Conservation (phyloP, 2,888 invertebrate species). For the Hirudinaria manillensis region DNA sequence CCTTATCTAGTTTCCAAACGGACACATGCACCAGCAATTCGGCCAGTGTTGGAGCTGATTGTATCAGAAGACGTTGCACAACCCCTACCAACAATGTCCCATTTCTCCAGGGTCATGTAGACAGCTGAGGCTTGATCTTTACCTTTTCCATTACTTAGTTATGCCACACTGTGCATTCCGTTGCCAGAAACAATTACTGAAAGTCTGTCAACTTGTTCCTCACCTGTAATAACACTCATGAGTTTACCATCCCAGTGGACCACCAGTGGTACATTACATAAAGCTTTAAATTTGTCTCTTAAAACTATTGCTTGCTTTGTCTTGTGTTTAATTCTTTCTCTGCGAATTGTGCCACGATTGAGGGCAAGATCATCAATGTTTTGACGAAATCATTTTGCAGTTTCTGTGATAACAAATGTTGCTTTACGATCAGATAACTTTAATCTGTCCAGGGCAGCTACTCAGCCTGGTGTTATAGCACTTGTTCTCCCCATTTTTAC, state of each 20-base stretch:
- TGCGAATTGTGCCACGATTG: slow-evolving; percentile 17
- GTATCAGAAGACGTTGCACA: slow-evolving; percentile 22
- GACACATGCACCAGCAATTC: slow-evolving; percentile 15
- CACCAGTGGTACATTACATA: slow-evolving; percentile 15
- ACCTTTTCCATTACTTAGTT: slow-evolving; percentile 15
- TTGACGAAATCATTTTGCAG: not conserved
- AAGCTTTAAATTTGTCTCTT: not conserved
- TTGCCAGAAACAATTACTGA: slow-evolving; percentile 22
- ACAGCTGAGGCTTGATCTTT: slow-evolving; percentile 27
- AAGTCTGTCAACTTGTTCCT: slow-evolving; percentile 20
- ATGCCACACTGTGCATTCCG: slow-evolving; percentile 3
- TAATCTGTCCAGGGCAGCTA: slow-evolving; percentile 2
- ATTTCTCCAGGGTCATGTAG: slow-evolving; percentile 20
- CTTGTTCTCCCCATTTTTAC: slow-evolving; percentile 21
- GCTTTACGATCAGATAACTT: slow-evolving; percentile 6
- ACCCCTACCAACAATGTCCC: slow-evolving; percentile 15
- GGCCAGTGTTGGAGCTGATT: slow-evolving; percentile 16
- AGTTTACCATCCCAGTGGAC: slow-evolving; percentile 7
- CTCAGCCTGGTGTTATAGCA: slow-evolving; percentile 3
- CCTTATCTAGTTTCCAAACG: slow-evolving; percentile 11
- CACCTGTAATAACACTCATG: not conserved
- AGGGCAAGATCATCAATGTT: slow-evolving; percentile 5
- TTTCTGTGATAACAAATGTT: not conserved
- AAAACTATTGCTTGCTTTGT: slow-evolving; percentile 6
- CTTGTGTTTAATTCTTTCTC: slow-evolving; percentile 23